A percentile compares a stretch with the other conserved stretches of the same genome.
phyloP scores from a whole-genome alignment of 2,113 vertebrate genomes.

The Pachypanchax playfairii region DNA sequence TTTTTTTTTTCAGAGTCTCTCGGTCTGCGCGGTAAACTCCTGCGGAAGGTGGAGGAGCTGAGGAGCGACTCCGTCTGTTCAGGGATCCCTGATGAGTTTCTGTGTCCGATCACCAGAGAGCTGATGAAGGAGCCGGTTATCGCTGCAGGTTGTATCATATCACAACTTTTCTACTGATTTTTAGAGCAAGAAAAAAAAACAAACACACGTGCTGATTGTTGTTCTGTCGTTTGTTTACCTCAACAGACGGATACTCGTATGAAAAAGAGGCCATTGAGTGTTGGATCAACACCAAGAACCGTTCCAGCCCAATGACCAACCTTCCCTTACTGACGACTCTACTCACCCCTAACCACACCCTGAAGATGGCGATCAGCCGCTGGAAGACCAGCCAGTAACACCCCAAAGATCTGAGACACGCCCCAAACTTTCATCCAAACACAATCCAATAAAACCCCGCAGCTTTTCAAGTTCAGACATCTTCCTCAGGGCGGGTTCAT shows the following conservation, averaged over 20 bases:
- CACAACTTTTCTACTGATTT: background rate
- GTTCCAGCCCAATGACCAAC: conserved; percentile 96
- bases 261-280: conserved; percentile 91
- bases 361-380: conserved; percentile 94
- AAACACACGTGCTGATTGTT: background rate
- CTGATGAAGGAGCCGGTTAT: conserved; percentile 95
- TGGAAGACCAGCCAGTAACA: conserved; percentile 81
- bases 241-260: conserved; percentile 94
- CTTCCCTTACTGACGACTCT: conserved; percentile 84
- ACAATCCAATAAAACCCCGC: background rate
- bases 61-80: conserved; percentile 72
- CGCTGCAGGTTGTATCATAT: conserved; percentile 84
- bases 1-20: conserved; percentile 83
- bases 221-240: background rate
- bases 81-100: conserved; percentile 89
- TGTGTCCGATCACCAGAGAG: conserved; percentile 95
- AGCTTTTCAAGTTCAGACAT: conserved; percentile 8
- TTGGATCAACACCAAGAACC: conserved; percentile 89
- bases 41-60: conserved; percentile 89
- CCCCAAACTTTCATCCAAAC: background rate
- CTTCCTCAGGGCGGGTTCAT: background rate
- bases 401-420: background rate
- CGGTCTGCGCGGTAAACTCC: conserved; percentile 86
- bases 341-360: conserved; percentile 91
- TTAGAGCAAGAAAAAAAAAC: no score